These are phyloP conservation scores for Trissolcus brochymenae DNA, from an alignment of 2,888 invertebrate species.

Conservation along the genomic window DNA sequence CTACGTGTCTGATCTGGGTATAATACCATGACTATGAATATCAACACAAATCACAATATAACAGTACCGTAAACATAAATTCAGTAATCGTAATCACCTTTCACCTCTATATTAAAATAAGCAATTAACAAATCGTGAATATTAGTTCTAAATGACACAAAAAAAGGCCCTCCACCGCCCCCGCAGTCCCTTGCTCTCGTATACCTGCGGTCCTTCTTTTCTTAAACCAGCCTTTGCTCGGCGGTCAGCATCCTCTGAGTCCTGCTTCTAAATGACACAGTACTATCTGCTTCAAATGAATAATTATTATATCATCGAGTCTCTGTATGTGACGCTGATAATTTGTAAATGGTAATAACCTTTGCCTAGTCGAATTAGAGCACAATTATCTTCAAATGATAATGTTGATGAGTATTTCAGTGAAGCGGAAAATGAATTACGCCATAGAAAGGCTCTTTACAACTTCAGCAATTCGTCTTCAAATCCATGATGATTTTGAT, in stretches of 20 bases:
- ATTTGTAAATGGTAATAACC: conserved; percentile 40
- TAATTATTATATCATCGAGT: conserved; percentile 29
- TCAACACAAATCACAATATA: conserved; percentile 12
- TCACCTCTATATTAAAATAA: conserved; percentile 19
- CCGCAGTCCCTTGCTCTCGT: neutral
- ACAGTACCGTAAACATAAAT: conserved; percentile 16
- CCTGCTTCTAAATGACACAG: too few species aligned
- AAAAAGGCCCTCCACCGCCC: neutral
- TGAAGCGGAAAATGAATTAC: conserved; percentile 47
- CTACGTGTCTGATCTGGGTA: conserved; percentile 1
- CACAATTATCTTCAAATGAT: conserved; percentile 54
- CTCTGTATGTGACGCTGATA: conserved; percentile 22
- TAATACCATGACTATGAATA: conserved; percentile 10
- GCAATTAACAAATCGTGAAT: conserved; percentile 27
- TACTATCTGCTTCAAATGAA: conserved; percentile 20
- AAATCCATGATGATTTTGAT: conserved; percentile 25
- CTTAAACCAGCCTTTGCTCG: neutral
- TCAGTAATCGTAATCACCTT: conserved; percentile 24
- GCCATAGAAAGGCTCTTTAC: conserved; percentile 35
- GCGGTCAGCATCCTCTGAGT: neutral
- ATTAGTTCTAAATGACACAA: conserved; percentile 31
- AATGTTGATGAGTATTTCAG: conserved; percentile 46
- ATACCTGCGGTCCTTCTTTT: neutral
- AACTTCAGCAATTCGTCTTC: conserved; percentile 25
- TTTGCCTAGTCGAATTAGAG: conserved; percentile 15